These are phyloP conservation scores for Ellobium chinense DNA, from an alignment of 2,888 invertebrate species.

Conservation along the genomic window DNA sequence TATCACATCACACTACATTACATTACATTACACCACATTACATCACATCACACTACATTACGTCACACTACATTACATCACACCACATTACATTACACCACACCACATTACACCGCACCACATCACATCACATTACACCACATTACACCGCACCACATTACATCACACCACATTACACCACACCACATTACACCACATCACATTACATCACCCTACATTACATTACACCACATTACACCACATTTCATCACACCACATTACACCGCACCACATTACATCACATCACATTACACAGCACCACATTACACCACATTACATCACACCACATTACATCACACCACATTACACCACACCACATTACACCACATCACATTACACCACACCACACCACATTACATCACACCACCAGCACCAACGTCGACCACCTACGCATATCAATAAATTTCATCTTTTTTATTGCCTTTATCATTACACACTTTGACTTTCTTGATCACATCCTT, in stretches of 20 bases:
- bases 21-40: not conserved
- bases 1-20: not conserved
- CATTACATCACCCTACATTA: constrained; percentile 1
- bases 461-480: constrained; percentile 53
- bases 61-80: no score
- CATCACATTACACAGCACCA: not conserved
- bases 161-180: constrained; percentile 8
- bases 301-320: not conserved
- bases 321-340: not conserved
- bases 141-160: constrained; percentile 15
- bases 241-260: constrained; percentile 26
- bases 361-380: not conserved
- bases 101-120: constrained; percentile 18
- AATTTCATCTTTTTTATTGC: constrained; percentile 19
- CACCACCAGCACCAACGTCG: no score
- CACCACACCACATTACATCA: not conserved
- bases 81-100: constrained; percentile 33
- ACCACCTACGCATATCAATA: no score
- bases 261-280: constrained; percentile 12
- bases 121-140: constrained; percentile 19
- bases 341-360: not conserved
- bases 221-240: constrained; percentile 25
- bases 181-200: constrained; percentile 3
- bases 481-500: constrained; percentile 51
- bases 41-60: no score